phyloP scores from a whole-genome alignment of 2,113 vertebrate species.

The Raja brachyura region DNA sequence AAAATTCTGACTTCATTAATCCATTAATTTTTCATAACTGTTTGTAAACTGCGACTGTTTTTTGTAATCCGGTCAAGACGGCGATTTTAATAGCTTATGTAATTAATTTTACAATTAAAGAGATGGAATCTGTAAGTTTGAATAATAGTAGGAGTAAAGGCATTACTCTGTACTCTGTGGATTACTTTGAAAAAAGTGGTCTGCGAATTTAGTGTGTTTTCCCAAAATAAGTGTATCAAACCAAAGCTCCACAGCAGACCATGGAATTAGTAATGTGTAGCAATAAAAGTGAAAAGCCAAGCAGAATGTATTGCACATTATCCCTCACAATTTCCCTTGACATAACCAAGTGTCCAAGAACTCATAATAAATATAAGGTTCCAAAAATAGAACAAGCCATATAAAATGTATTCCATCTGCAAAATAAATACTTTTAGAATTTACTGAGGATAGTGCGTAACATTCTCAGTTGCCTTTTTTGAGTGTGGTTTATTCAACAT shows the following conservation, averaged over 20 bases:
- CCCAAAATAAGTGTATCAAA: not conserved
- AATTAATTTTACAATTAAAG: not conserved
- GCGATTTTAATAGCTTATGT: not conserved
- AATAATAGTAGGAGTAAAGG: not conserved
- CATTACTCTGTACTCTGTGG: too few relatives aligned
- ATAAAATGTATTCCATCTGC: not conserved
- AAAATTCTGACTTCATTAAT: not conserved
- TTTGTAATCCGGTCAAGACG: not conserved
- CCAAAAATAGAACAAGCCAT: too few relatives aligned
- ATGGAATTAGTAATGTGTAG: not conserved
- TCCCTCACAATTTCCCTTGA: not conserved
- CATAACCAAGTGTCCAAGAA: not conserved
- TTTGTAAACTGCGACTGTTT: not conserved
- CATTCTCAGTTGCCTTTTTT: not conserved
- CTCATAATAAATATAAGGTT: not conserved
- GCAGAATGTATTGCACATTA: not conserved
- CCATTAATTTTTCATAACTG: not conserved
- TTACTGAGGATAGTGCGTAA: not conserved
- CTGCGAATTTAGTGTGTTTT: not conserved
- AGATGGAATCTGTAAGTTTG: not conserved
- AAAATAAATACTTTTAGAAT: not conserved
- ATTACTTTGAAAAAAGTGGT: not conserved
- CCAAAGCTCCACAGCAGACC: not conserved
- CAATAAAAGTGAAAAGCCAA: not conserved
- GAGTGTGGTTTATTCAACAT: not conserved